phyloP scores from a whole-genome alignment of 2,888 invertebrate species.

The Melinopterus prodromus region DNA sequence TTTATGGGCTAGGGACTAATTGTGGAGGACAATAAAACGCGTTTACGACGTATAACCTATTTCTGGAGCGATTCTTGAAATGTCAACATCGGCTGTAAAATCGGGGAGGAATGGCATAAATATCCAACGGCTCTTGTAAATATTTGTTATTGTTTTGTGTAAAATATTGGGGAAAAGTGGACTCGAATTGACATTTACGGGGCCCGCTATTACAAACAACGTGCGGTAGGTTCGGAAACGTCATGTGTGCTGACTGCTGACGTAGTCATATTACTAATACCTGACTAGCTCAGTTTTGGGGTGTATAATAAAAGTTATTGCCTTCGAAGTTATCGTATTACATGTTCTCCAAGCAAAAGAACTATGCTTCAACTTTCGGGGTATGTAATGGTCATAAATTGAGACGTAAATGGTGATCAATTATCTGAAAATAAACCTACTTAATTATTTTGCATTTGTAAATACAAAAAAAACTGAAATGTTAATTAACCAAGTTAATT shows the following conservation, averaged over 20 bases:
- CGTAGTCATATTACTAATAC: not conserved
- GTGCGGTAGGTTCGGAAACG: not conserved
- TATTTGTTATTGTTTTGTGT: not conserved
- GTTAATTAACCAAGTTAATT: too few relatives aligned
- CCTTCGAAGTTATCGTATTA: not conserved
- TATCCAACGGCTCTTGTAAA: not conserved
- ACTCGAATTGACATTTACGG: not conserved
- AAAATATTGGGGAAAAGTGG: constrained; percentile 4
- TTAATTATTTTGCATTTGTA: too few relatives aligned
- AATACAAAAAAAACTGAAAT: too few relatives aligned
- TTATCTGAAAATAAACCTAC: too few relatives aligned
- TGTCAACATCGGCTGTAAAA: not conserved
- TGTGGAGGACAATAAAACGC: not conserved
- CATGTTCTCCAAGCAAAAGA: not conserved
- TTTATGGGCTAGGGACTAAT: not conserved
- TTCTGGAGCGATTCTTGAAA: not conserved
- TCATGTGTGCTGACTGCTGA: not conserved
- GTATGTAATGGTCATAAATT: too few relatives aligned
- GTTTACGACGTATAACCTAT: constrained; percentile 4
- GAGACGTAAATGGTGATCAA: too few relatives aligned
- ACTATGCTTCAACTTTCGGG: not conserved
- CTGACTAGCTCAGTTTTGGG: not conserved
- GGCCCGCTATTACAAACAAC: not conserved
- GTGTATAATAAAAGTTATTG: constrained; percentile 4
- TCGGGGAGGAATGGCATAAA: not conserved